A percentile compares a stretch with the other conserved stretches of the same genome.
Evolutionary conservation across 2,888 invertebrate genomes (phyloP).

Genomic region (Oxystoma pomonae): DNA sequence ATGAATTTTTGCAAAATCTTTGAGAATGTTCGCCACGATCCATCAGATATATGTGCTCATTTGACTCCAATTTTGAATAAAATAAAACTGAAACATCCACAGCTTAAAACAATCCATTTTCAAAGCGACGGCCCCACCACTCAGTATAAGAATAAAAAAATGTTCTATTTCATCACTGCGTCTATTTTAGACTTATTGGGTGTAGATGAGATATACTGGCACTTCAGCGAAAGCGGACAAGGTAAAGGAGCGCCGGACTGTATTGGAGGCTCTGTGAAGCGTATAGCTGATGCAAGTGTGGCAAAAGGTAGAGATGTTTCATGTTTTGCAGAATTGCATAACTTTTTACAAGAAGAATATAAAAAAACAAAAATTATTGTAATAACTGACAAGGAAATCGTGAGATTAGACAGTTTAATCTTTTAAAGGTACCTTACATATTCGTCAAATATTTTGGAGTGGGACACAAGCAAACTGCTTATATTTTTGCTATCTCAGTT

Average conservation of each 20-base stretch:
- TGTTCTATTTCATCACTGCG: slow-evolving; percentile 12
- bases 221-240: slow-evolving; percentile 16
- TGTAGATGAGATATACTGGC: slow-evolving; percentile 11
- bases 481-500: too few relatives aligned
- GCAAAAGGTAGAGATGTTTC: not conserved
- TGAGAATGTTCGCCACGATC: slow-evolving; percentile 15
- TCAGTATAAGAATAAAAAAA: slow-evolving; percentile 17
- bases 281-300: slow-evolving; percentile 11
- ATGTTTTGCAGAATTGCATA: too few relatives aligned
- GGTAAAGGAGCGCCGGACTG: slow-evolving; percentile 19
- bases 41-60: slow-evolving; percentile 18
- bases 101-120: slow-evolving; percentile 14
- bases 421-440: too few relatives aligned
- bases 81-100: slow-evolving; percentile 4
- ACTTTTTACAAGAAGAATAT: too few relatives aligned
- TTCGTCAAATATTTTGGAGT: too few relatives aligned
- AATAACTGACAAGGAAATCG: too few relatives aligned
- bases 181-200: slow-evolving; percentile 9
- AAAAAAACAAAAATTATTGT: too few relatives aligned
- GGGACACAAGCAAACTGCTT: too few relatives aligned
- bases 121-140: slow-evolving; percentile 18
- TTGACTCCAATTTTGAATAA: slow-evolving; percentile 8
- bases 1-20: slow-evolving; percentile 14
- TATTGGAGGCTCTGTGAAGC: slow-evolving; percentile 13
- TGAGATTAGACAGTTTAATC: too few relatives aligned